Evolutionary conservation across 1,140 invertebrate genomes (phyloP).

Genomic region (Brachionus manjavacas): DNA sequence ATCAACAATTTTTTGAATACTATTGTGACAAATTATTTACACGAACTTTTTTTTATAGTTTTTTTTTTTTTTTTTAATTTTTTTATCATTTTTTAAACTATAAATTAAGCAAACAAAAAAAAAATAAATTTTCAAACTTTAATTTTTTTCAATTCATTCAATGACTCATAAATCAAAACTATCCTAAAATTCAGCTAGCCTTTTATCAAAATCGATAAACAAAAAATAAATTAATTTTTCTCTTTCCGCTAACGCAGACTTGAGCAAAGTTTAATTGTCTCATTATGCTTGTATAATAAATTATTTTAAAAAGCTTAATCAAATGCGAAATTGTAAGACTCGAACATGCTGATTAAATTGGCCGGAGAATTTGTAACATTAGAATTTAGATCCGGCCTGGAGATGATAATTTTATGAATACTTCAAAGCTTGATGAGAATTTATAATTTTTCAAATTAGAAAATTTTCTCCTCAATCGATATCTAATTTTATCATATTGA

Average conservation of each 20-base stretch:
- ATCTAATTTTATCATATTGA: not conserved
- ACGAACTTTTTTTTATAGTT: not conserved
- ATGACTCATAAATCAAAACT: not conserved
- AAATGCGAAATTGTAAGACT: too few species aligned
- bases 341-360: too few species aligned
- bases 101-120: not conserved
- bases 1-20: not conserved
- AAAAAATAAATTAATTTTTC: too few species aligned
- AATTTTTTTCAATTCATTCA: not conserved
- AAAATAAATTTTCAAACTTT: not conserved
- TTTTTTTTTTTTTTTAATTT: not conserved
- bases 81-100: not conserved
- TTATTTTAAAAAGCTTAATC: not conserved
- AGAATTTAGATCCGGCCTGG: not conserved
- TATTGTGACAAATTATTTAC: not conserved
- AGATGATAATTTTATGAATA: not conserved
- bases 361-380: not conserved
- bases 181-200: too few species aligned
- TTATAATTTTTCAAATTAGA: not conserved
- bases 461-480: not conserved
- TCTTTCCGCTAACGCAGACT: not conserved
- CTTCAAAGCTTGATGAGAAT: not conserved
- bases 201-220: too few species aligned
- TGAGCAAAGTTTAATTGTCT: not conserved
- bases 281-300: not conserved